Evolutionary conservation across 2,888 invertebrate genomes (phyloP).

Genomic region (Achlya flavicornis): DNA sequence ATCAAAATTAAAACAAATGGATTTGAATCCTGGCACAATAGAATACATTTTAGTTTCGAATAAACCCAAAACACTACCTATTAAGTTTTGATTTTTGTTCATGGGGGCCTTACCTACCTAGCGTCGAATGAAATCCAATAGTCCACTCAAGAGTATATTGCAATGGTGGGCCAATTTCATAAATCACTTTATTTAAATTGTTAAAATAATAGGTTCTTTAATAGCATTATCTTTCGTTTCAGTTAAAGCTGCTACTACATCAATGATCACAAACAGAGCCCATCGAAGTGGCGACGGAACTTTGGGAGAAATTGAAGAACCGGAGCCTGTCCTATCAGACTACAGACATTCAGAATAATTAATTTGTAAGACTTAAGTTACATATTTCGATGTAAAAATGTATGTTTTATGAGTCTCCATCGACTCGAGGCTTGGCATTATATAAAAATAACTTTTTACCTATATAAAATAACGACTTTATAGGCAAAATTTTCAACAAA

Average conservation of each 20-base stretch:
- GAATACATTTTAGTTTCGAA: too few species aligned
- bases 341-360: constrained; percentile 16
- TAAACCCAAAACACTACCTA: too few species aligned
- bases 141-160: too few species aligned
- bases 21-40: too few species aligned
- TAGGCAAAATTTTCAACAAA: background rate
- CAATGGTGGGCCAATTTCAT: too few species aligned
- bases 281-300: constrained; percentile 67
- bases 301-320: constrained; percentile 54
- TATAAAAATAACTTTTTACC: background rate
- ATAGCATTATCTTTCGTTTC: constrained; percentile 37
- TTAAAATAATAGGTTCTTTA: background rate
- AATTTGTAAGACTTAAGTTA: background rate
- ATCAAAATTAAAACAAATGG: too few species aligned
- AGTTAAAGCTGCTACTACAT: constrained; percentile 71
- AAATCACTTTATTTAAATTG: too few species aligned
- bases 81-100: too few species aligned
- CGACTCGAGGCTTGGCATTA: background rate
- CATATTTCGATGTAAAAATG: background rate
- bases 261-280: constrained; percentile 64
- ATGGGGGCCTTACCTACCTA: too few species aligned
- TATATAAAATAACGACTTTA: background rate
- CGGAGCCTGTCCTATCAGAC: constrained; percentile 43
- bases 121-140: too few species aligned
- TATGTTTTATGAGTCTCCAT: background rate